Percentiles rank a stretch among this genome's conserved stretches.
Conservation (phyloP, 2,113 vertebrate genomes). For the Sminthopsis crassicaudata region DNA sequence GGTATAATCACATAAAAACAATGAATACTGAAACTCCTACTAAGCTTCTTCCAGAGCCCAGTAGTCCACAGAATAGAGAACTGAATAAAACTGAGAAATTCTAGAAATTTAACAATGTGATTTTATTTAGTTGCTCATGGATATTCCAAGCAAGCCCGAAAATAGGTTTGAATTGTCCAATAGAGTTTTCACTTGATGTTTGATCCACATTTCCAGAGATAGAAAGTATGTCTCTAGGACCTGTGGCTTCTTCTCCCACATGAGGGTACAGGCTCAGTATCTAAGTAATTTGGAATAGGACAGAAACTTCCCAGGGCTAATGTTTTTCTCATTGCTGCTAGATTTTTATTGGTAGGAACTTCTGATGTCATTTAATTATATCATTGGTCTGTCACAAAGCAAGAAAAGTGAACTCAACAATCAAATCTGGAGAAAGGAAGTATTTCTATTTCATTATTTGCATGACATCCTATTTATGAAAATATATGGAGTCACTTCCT, state of each 20-base stretch:
- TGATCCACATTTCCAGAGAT: background rate
- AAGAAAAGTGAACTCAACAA: background rate
- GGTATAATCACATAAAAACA: background rate
- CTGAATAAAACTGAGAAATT: background rate
- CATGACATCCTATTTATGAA: background rate
- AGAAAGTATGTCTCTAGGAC: background rate
- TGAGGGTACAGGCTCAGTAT: background rate
- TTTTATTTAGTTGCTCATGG: background rate
- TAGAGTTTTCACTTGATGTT: background rate
- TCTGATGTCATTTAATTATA: background rate
- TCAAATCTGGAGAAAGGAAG: background rate
- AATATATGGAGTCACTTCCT: background rate
- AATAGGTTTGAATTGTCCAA: background rate
- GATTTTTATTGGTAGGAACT: background rate
- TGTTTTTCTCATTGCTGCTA: background rate
- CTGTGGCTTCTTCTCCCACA: background rate
- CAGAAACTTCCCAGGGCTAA: background rate
- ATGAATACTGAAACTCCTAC: background rate
- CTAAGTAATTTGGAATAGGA: background rate
- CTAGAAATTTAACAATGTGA: background rate
- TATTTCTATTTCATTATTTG: background rate
- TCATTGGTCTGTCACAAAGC: background rate
- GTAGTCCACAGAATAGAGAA: background rate
- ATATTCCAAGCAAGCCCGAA: background rate
- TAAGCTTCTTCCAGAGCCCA: background rate